phyloP scores from a whole-genome alignment of 2,888 invertebrate genomes.

The Euplexia lucipara region DNA sequence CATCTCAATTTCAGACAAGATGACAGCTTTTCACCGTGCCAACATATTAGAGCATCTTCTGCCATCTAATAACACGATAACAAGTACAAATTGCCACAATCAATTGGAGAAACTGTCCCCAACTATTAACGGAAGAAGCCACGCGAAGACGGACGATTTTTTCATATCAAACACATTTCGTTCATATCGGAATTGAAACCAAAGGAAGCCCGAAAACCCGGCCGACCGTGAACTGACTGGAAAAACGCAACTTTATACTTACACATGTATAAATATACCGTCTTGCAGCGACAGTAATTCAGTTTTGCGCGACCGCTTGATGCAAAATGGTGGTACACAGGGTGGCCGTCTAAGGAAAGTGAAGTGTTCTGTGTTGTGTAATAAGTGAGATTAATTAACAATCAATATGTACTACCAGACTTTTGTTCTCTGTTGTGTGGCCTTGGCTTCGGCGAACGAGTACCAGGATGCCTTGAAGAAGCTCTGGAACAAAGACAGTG shows the following conservation, averaged over 20 bases:
- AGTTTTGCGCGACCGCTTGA: conserved; percentile 89
- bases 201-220: conserved; percentile 79
- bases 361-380: conserved; percentile 78
- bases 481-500: conserved; percentile 81
- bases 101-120: conserved; percentile 74
- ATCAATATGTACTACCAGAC: conserved; percentile 76
- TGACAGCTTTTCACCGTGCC: conserved; percentile 51
- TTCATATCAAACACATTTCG: conserved; percentile 80
- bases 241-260: conserved; percentile 87
- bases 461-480: conserved; percentile 82
- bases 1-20: conserved; percentile 53
- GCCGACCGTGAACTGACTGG: conserved; percentile 85
- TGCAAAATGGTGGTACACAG: conserved; percentile 85
- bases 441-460: conserved; percentile 72
- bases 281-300: conserved; percentile 83
- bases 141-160: conserved; percentile 77
- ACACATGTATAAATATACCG: conserved; percentile 90
- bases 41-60: conserved; percentile 59
- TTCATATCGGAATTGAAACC: conserved; percentile 82
- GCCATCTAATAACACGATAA: conserved; percentile 76
- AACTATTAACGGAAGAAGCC: conserved; percentile 84
- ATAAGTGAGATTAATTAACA: conserved; percentile 75
- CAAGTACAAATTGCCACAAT: conserved; percentile 78
- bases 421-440: conserved; percentile 78
- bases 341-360: conserved; percentile 81